These are phyloP conservation scores for Delia radicum DNA, from an alignment of 1,140 invertebrate genomes.

Conservation along the genomic window DNA sequence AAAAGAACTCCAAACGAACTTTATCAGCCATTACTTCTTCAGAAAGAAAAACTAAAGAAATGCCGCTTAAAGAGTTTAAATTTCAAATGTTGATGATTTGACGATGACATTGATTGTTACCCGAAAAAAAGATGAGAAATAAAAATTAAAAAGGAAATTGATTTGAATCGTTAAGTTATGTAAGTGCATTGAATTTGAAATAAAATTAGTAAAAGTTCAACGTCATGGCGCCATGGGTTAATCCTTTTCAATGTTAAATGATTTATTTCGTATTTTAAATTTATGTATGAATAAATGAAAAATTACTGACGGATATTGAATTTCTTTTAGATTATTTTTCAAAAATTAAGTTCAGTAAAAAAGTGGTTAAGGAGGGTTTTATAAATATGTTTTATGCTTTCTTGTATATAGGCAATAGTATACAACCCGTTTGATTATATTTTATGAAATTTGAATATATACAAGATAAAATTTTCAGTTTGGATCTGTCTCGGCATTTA, in stretches of 20 bases:
- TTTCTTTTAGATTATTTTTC: too few species aligned
- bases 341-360: too few species aligned
- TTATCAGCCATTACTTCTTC: neutral
- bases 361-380: too few species aligned
- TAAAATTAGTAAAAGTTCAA: neutral
- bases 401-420: too few species aligned
- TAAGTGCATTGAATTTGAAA: neutral
- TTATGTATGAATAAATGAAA: neutral
- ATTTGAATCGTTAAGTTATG: neutral
- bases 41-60: neutral
- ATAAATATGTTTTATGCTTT: too few species aligned
- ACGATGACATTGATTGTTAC: constrained; percentile 6
- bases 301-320: neutral
- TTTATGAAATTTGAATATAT: too few species aligned
- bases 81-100: constrained; percentile 3
- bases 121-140: neutral
- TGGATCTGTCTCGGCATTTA: too few species aligned
- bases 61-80: constrained; percentile 4
- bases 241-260: constrained; percentile 1
- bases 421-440: too few species aligned
- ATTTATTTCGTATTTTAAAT: neutral
- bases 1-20: neutral
- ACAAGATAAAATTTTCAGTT: too few species aligned
- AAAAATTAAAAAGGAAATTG: neutral
- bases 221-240: constrained; percentile 1